Evolutionary conservation across 2,113 vertebrate species (phyloP).

Genomic region (Chlorodrepanis virens): DNA sequence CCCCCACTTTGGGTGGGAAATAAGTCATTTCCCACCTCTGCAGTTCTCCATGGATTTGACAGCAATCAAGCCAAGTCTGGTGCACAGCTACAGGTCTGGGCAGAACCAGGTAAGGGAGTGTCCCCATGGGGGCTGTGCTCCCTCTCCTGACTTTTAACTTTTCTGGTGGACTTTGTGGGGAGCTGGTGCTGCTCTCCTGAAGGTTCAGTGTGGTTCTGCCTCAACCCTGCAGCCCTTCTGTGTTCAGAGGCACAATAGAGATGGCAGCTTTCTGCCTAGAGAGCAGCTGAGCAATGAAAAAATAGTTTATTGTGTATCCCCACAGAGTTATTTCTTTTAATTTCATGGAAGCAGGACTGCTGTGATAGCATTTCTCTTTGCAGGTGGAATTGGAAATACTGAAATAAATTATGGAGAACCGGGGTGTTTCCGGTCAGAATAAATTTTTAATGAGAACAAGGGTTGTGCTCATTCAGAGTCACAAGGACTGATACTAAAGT

Average conservation of each 20-base stretch:
- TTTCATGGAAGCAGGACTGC: neutral
- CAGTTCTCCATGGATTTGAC: neutral
- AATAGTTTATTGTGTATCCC: neutral
- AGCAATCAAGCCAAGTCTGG: neutral
- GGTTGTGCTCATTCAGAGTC: neutral
- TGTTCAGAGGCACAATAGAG: neutral
- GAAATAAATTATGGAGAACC: slow-evolving; percentile 33
- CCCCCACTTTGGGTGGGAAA: neutral
- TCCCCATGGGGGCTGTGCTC: neutral
- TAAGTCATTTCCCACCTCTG: neutral
- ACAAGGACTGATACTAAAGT: neutral
- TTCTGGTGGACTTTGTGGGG: neutral
- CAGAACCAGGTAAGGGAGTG: neutral
- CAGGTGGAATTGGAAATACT: neutral
- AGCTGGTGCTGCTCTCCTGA: neutral
- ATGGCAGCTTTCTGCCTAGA: neutral
- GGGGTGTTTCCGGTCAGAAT: neutral
- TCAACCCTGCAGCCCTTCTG: neutral
- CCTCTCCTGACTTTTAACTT: neutral
- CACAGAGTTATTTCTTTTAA: neutral
- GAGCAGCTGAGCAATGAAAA: neutral
- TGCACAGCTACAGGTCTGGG: accelerated
- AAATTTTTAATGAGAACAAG: slow-evolving; percentile 49
- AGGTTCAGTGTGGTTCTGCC: neutral
- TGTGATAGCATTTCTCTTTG: neutral